These are phyloP conservation scores for Yoshiicerus persimilis DNA, from an alignment of 1,140 invertebrate species.

Conservation along the genomic window DNA sequence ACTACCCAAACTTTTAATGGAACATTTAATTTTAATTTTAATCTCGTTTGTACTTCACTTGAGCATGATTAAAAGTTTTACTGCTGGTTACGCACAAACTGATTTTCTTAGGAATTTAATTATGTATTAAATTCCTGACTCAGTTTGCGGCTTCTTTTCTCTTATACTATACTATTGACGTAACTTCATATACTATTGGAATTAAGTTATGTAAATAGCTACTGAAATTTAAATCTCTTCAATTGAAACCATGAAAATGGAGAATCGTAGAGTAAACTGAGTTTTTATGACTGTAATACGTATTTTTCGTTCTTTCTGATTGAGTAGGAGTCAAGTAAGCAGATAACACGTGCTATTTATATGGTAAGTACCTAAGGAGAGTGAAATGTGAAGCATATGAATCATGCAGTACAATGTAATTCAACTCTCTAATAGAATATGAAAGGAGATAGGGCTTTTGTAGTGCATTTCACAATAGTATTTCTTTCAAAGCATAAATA, in stretches of 20 bases:
- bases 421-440: not conserved
- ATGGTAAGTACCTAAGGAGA: not conserved
- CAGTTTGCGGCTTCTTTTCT: not conserved
- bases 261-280: not conserved
- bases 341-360: not conserved
- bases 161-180: not conserved
- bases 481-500: not conserved
- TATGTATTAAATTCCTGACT: not conserved
- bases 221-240: not conserved
- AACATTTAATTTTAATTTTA: too few relatives aligned
- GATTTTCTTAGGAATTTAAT: not conserved
- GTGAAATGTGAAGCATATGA: not conserved
- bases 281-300: not conserved
- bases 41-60: too few relatives aligned
- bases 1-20: too few relatives aligned
- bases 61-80: too few relatives aligned
- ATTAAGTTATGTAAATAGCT: too few relatives aligned
- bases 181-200: too few relatives aligned
- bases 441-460: not conserved
- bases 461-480: not conserved
- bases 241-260: not conserved
- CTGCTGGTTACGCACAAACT: too few relatives aligned
- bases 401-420: not conserved
- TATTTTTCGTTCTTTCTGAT: not conserved
- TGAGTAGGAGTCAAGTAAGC: not conserved